Evolutionary conservation across 2,113 vertebrate species (phyloP).

Genomic region (Cheirogaleus medius): DNA sequence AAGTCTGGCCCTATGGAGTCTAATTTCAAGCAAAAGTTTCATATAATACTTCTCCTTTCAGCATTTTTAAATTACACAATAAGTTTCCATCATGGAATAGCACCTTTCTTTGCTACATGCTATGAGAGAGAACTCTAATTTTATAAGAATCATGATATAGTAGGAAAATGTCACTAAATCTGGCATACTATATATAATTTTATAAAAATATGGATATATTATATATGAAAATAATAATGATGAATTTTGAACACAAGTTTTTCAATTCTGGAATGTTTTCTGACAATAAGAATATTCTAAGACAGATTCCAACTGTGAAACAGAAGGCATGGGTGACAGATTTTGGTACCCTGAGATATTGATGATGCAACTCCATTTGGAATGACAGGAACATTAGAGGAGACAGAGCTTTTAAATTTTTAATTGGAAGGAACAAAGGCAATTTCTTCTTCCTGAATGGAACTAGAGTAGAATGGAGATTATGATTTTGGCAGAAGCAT

Average conservation of each 20-base stretch:
- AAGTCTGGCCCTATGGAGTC: not conserved
- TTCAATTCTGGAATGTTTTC: slow-evolving; percentile 42
- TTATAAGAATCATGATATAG: not conserved
- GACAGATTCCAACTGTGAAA: slow-evolving; percentile 38
- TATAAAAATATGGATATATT: not conserved
- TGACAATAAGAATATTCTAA: slow-evolving; percentile 50
- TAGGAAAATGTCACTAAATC: slow-evolving; percentile 6
- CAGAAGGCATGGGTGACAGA: slow-evolving; percentile 55
- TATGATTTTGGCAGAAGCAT: slow-evolving; percentile 36
- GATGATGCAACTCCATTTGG: slow-evolving; percentile 30
- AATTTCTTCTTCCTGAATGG: slow-evolving; percentile 48
- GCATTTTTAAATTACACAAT: not conserved
- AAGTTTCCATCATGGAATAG: not conserved
- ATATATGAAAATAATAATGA: not conserved
- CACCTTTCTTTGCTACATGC: not conserved
- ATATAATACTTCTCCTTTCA: not conserved
- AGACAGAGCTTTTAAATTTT: slow-evolving; percentile 53
- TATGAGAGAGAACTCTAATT: not conserved
- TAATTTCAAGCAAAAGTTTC: not conserved
- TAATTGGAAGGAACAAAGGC: slow-evolving; percentile 27
- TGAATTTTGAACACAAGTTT: slow-evolving; percentile 25
- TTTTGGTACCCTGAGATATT: slow-evolving; percentile 38
- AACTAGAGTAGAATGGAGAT: slow-evolving; percentile 7
- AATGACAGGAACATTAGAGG: slow-evolving; percentile 48
- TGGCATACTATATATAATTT: not conserved